Evolutionary conservation across 2,888 invertebrate genomes (phyloP), one percentile per base, ranked within the genome.

Genomic region (Thera britannica): DNA sequence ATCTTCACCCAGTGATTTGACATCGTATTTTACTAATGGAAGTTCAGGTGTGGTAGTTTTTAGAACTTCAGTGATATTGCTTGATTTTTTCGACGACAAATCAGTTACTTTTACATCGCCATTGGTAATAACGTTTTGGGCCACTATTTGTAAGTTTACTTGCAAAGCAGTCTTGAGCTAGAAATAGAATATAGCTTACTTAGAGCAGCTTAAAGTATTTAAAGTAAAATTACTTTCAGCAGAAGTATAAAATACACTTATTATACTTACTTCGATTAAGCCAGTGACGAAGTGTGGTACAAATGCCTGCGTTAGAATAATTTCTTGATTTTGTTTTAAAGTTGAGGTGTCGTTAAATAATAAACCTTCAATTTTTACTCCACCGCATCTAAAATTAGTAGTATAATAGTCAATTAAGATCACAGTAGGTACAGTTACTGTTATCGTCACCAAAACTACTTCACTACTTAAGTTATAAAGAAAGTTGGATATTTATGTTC

Each of bases 81-180:
- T 71, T 12, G 63, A 73, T 7, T 77, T 68, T 3, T 74, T 70
- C 4, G 73, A 77, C 11, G 79, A 65, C 11, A 79, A 63, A 75
- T 85, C 75, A 2, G 69, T 78, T 0, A 80, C 65, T 67, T 76
- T 79, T n/a, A 87, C 70, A 35, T 56, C 52, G 8, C 73, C 71
- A 5, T 71, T 51, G 2, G 48, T 41, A 3, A 41, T 41, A 8
- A 71, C 63, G 64, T 87, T 88, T 61, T 88, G 85, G 2, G 75
- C 72, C 46, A 87, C 72, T 5, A 87, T 79, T 83, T 88, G 87
- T 2, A 88, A 62, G 23, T 79, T 80, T 56, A 86, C 72, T 68
- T 82, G 78, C 2, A 88, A 58, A n/a, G 81, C 83, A 36, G 78
- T 77, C 69, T 82, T 75, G 0, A 85, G 46, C 87, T 88, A 72